Conservation (phyloP, 53 echinoderm and acorn worm genomes). For the Zoroaster sp. region DNA sequence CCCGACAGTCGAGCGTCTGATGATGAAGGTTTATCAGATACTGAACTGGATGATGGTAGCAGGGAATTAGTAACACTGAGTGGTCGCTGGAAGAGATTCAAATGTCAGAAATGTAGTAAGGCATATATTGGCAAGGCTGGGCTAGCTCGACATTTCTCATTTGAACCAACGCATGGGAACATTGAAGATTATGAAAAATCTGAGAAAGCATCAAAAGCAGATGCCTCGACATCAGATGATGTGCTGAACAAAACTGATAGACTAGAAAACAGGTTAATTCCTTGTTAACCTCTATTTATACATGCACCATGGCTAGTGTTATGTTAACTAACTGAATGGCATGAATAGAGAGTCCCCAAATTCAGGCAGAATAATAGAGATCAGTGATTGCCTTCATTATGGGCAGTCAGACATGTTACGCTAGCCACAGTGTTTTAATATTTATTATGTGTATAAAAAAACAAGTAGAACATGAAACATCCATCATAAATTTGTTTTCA, state of each 20-base stretch:
- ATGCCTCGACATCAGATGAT: not conserved
- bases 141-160: slow-evolving; percentile 69
- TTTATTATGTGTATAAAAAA: too few species aligned
- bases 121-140: slow-evolving; percentile 80
- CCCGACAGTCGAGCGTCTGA: slow-evolving; percentile 42
- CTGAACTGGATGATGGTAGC: not conserved
- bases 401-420: too few species aligned
- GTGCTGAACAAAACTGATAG: not conserved
- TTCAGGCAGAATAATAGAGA: too few species aligned
- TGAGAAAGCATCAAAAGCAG: not conserved
- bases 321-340: too few species aligned
- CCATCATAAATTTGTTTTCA: too few species aligned
- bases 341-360: too few species aligned
- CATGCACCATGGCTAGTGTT: too few species aligned
- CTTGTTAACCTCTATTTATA: too few species aligned
- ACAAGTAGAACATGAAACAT: too few species aligned
- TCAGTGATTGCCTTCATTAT: too few species aligned
- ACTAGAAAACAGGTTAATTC: not conserved
- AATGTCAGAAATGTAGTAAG: slow-evolving; percentile 76
- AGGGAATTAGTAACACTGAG: not conserved
- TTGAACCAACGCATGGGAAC: slow-evolving; percentile 71
- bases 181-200: slow-evolving; percentile 38
- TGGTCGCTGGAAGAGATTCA: slow-evolving; percentile 42
- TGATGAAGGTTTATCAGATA: slow-evolving; percentile 62
- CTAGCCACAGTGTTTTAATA: too few species aligned